phyloP scores from a whole-genome alignment of 2,888 invertebrate genomes.

The Drosophila macrospina region DNA sequence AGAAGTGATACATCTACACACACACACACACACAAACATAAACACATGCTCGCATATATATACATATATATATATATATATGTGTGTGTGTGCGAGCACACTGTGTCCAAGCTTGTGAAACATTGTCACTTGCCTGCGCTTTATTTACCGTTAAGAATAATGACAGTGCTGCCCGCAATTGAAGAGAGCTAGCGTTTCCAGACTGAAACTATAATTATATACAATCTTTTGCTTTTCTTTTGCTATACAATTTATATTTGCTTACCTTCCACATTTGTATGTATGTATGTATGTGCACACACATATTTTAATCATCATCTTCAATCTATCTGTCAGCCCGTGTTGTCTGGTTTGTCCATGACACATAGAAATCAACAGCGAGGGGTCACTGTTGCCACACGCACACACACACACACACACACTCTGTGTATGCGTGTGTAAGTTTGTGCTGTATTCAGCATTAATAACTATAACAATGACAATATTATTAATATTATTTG shows the following conservation, averaged over 20 bases:
- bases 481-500: slow-evolving; percentile 71
- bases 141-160: neutral
- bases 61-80: neutral
- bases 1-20: slow-evolving; percentile 12
- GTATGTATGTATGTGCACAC: neutral
- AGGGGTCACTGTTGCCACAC: slow-evolving; percentile 47
- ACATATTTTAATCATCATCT: neutral
- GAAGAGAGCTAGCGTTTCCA: neutral
- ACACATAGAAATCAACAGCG: slow-evolving; percentile 28
- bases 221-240: neutral
- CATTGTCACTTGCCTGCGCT: neutral
- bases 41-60: slow-evolving; percentile 19
- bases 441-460: slow-evolving; percentile 50
- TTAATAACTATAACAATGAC: slow-evolving; percentile 72
- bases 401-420: slow-evolving; percentile 4
- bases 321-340: slow-evolving; percentile 3
- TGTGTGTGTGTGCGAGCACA: slow-evolving; percentile 25
- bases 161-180: neutral
- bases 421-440: slow-evolving; percentile 12
- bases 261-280: neutral
- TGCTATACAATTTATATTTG: neutral
- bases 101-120: slow-evolving; percentile 25
- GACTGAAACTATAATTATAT: neutral
- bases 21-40: neutral
- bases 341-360: slow-evolving; percentile 29